These are phyloP conservation scores for Rhingia rostrata DNA, from an alignment of 2,888 invertebrate species.

Conservation along the genomic window DNA sequence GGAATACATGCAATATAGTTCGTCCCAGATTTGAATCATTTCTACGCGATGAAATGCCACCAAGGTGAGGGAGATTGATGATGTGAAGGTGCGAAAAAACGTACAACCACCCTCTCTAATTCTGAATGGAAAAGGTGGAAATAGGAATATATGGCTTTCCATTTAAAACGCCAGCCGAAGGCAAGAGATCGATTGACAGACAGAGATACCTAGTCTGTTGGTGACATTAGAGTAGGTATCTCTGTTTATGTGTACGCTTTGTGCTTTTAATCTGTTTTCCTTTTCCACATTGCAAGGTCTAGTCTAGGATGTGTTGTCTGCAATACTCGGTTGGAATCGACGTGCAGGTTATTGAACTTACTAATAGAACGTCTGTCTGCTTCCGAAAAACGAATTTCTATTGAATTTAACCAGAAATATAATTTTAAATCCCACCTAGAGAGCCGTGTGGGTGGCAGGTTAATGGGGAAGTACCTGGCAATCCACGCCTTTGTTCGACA, in stretches of 20 bases:
- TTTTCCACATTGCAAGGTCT: slow-evolving; percentile 24
- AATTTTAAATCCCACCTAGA: not conserved
- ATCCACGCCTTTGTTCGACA: not conserved
- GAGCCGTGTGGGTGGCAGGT: not conserved
- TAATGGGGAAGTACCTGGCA: not conserved
- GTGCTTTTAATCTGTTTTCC: slow-evolving; percentile 41
- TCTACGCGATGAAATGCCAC: slow-evolving; percentile 3
- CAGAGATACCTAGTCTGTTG: slow-evolving; percentile 20
- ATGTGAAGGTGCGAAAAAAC: slow-evolving; percentile 2
- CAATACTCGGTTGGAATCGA: not conserved
- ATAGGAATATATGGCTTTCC: slow-evolving; percentile 7
- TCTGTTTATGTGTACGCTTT: not conserved
- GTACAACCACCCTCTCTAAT: not conserved
- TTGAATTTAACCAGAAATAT: not conserved
- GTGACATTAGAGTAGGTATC: slow-evolving; percentile 20
- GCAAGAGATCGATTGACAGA: slow-evolving; percentile 19
- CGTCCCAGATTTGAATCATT: not conserved
- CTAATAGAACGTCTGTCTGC: not conserved
- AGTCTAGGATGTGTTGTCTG: slow-evolving; percentile 27
- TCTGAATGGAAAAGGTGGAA: slow-evolving; percentile 16
- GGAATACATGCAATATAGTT: not conserved
- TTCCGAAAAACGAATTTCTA: not conserved
- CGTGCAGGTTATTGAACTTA: slow-evolving; percentile 14
- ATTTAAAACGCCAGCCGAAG: slow-evolving; percentile 13
- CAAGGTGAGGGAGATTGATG: slow-evolving; percentile 15